phyloP scores from a whole-genome alignment of 1,140 invertebrate species.

The Pectinophora gossypiella region DNA sequence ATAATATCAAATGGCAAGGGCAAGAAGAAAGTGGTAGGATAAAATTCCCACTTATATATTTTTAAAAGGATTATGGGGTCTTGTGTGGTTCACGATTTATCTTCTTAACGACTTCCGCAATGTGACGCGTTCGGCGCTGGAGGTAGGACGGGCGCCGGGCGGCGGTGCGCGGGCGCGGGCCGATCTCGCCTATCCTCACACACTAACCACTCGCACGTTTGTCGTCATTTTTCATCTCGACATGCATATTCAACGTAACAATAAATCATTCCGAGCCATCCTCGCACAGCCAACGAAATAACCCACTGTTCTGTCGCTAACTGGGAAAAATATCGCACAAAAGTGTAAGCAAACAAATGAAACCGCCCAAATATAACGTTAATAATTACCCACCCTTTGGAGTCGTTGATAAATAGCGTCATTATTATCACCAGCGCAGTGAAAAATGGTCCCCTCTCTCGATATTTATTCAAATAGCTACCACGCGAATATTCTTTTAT shows the following conservation, averaged over 20 bases:
- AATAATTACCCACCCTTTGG: conserved; percentile 71
- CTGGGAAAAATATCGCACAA: conserved; percentile 53
- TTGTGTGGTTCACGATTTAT: conserved; percentile 53
- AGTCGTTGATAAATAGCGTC: conserved; percentile 67
- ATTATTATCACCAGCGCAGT: conserved; percentile 64
- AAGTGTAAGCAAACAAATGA: conserved; percentile 59
- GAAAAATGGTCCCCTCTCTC: conserved; percentile 58
- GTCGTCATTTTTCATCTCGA: conserved; percentile 71
- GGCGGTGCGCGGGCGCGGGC: conserved; percentile 8
- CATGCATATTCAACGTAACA: conserved; percentile 72
- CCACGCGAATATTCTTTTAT: conserved; percentile 45
- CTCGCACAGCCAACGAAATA: conserved; percentile 52
- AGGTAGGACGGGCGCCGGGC: conserved; percentile 5
- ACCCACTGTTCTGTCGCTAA: conserved; percentile 57
- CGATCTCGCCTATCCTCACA: conserved; percentile 6
- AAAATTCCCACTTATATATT: conserved; percentile 35
- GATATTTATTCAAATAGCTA: conserved; percentile 64
- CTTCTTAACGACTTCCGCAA: conserved; percentile 62
- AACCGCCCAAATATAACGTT: conserved; percentile 60
- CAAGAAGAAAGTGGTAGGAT: conserved; percentile 13
- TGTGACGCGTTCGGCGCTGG: conserved; percentile 29
- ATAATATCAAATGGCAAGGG: conserved; percentile 2
- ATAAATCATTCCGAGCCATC: conserved; percentile 67
- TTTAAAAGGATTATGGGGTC: conserved; percentile 50
- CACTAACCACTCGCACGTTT: conserved; percentile 37